phyloP scores from a whole-genome alignment of 2,113 vertebrate genomes.

The Alaudala cheleensis region DNA sequence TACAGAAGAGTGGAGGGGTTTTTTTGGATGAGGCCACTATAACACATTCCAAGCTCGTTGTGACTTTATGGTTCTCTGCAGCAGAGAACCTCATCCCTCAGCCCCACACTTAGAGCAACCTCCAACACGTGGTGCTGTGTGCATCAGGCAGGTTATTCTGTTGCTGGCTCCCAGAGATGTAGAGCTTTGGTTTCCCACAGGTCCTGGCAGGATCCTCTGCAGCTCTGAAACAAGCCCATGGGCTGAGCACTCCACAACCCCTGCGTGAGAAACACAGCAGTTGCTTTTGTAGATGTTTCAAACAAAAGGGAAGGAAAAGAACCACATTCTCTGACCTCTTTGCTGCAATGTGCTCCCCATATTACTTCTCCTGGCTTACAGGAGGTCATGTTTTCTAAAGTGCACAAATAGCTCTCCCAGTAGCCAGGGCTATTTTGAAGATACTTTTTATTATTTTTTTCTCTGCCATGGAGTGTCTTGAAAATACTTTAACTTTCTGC shows the following conservation, averaged over 20 bases:
- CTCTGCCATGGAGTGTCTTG: background rate
- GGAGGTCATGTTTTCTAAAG: background rate
- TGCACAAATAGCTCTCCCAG: background rate
- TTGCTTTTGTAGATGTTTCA: background rate
- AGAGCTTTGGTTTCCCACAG: background rate
- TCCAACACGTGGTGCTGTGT: fast-evolving
- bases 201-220: background rate
- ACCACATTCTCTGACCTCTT: background rate
- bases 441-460: background rate
- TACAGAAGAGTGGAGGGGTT: background rate
- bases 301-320: background rate
- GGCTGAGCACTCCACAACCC: fast-evolving
- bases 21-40: background rate
- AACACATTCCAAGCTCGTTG: background rate
- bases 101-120: background rate
- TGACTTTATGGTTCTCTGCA: background rate
- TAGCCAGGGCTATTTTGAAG: background rate
- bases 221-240: fast-evolving
- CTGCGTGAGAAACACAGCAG: background rate
- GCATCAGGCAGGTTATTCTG: fast-evolving
- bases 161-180: fast-evolving
- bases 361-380: background rate
- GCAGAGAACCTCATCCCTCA: background rate
- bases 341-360: background rate
- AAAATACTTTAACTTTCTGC: background rate